A percentile compares a stretch with the other conserved stretches of the same genome.
Evolutionary conservation across 2,797 vertebrate species (phyloP).

Genomic region (Cirrhinus mrigala): DNA sequence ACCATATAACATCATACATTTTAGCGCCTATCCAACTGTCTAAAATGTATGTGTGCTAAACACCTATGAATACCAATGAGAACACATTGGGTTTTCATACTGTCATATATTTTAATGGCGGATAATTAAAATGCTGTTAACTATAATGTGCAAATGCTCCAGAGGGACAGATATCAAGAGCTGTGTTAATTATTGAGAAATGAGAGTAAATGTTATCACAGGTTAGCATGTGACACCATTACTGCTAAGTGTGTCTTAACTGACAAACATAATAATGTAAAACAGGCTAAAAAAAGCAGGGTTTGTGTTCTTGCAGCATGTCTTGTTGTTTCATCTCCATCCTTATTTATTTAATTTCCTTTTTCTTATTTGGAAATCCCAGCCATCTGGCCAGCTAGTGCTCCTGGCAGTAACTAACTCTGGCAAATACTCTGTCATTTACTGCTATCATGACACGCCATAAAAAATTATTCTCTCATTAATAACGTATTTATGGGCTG

Average conservation of each 20-base stretch:
- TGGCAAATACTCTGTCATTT: conserved; percentile 37
- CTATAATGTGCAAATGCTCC: background rate
- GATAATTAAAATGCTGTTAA: conserved; percentile 3
- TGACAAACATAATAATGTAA: background rate
- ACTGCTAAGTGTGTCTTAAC: background rate
- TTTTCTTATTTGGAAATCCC: background rate
- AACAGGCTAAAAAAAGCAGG: conserved; percentile 4
- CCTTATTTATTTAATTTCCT: conserved; percentile 1
- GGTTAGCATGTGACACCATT: conserved; percentile 5
- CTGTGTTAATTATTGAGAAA: conserved; percentile 1
- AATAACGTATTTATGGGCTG: conserved; percentile 42
- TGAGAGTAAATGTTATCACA: conserved; percentile 4
- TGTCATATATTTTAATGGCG: conserved; percentile 4
- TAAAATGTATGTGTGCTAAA: background rate
- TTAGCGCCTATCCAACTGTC: background rate
- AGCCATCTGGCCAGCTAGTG: conserved; percentile 40
- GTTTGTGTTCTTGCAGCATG: background rate
- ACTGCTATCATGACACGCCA: conserved; percentile 19
- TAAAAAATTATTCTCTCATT: conserved; percentile 25
- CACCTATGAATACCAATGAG: background rate
- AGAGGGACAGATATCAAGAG: conserved; percentile 1
- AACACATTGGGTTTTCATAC: background rate
- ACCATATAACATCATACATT: background rate
- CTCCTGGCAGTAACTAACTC: conserved; percentile 38
- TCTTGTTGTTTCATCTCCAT: background rate